Evolutionary conservation across 1,140 invertebrate species (phyloP).

Genomic region (Penaeus japonicus): DNA sequence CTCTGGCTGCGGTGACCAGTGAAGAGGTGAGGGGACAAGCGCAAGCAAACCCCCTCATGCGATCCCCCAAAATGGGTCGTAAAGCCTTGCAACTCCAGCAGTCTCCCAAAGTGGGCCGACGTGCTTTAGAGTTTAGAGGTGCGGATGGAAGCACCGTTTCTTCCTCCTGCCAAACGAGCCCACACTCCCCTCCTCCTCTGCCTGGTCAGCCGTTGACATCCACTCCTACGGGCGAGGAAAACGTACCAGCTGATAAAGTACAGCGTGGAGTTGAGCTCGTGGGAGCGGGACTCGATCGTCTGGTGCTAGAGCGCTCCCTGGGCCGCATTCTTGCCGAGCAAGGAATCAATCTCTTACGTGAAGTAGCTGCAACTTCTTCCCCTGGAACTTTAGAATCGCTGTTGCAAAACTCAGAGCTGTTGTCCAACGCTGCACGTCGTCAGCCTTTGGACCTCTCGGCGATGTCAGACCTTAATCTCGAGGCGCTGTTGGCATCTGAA

Average conservation of each 20-base stretch:
- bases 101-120: slow-evolving; percentile 61
- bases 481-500: slow-evolving; percentile 63
- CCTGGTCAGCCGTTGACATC: slow-evolving; percentile 34
- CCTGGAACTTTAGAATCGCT: slow-evolving; percentile 64
- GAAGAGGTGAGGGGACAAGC: slow-evolving; percentile 23
- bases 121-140: slow-evolving; percentile 31
- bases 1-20: slow-evolving; percentile 14
- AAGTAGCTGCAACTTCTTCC: slow-evolving; percentile 50
- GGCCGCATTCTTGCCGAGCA: slow-evolving; percentile 67
- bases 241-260: not conserved
- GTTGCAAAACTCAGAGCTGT: slow-evolving; percentile 63
- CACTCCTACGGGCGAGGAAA: slow-evolving; percentile 48
- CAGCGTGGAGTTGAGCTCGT: slow-evolving; percentile 61
- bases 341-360: slow-evolving; percentile 63
- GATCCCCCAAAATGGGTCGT: slow-evolving; percentile 71
- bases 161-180: slow-evolving; percentile 50
- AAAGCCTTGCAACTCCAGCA: slow-evolving; percentile 65
- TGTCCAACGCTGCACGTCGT: slow-evolving; percentile 61
- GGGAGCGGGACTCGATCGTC: slow-evolving; percentile 65
- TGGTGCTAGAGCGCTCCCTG: slow-evolving; percentile 71
- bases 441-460: slow-evolving; percentile 70
- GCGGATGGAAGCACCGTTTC: slow-evolving; percentile 43
- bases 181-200: slow-evolving; percentile 45
- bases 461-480: slow-evolving; percentile 64
- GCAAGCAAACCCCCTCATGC: slow-evolving; percentile 58